Evolutionary conservation across 1,140 invertebrate species (phyloP).

Genomic region (Oryctes rhinoceros): DNA sequence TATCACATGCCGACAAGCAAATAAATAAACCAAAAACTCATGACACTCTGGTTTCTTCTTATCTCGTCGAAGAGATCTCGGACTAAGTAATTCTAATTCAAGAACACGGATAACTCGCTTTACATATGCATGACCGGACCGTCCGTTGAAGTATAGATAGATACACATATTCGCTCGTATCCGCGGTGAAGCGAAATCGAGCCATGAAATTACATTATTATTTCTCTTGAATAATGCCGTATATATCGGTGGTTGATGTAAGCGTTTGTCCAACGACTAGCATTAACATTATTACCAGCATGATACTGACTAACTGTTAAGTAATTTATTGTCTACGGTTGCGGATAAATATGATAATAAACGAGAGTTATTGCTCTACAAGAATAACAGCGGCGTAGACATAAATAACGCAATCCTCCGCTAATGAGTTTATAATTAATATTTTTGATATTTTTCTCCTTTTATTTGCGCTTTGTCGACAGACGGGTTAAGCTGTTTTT

Average conservation of each 20-base stretch:
- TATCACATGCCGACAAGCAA: constrained; percentile 1
- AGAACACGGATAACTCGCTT: constrained; percentile 22
- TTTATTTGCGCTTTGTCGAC: constrained; percentile 16
- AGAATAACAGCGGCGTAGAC: constrained; percentile 15
- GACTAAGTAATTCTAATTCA: constrained; percentile 13
- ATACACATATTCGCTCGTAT: not conserved
- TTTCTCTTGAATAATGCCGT: constrained; percentile 37
- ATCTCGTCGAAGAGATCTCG: not conserved
- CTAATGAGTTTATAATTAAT: constrained; percentile 33
- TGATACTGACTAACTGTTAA: constrained; percentile 41
- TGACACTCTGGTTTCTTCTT: not conserved
- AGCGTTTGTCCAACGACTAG: constrained; percentile 29
- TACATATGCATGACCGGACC: constrained; percentile 12
- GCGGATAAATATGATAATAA: constrained; percentile 41
- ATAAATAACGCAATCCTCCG: constrained; percentile 30
- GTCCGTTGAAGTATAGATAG: constrained; percentile 12
- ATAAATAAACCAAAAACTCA: not conserved
- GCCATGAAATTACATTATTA: constrained; percentile 35
- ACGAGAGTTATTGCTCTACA: constrained; percentile 35
- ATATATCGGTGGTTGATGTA: constrained; percentile 30
- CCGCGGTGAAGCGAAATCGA: not conserved
- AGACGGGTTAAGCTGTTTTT: constrained; percentile 3
- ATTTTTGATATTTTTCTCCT: constrained; percentile 9
- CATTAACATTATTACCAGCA: constrained; percentile 40
- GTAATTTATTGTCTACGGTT: constrained; percentile 39